Evolutionary conservation across 1,140 invertebrate species (phyloP), one percentile per base, ranked within the genome.

Genomic region (Anoplolepis gracilipes): DNA sequence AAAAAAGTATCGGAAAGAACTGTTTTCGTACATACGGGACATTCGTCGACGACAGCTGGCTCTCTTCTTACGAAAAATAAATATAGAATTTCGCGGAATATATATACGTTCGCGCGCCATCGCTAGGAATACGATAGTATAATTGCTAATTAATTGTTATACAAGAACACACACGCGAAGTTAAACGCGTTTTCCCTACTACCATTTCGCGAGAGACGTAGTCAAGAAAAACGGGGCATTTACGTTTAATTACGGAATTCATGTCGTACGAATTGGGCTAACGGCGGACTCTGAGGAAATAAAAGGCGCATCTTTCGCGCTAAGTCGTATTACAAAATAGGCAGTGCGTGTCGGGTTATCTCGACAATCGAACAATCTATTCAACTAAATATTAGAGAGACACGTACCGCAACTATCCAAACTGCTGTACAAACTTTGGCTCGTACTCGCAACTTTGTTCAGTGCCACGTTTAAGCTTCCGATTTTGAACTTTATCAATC

Each of bases 261-360:
- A 30, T 13, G 11, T 76, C 36, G 30, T 39, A 19, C 36, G 28
- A 77, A 16, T 77, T n/a, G 36, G 7, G 36, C 10, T 64, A 22
- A 77, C 75, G 39, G 25, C 36, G 25, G 39, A 62, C 55, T 75
- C 39, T 19, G 36, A 42, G 75, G 7, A 64, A 64, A 77, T 11
- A 25, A 62, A 73, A 62, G 75, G 59, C 57, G 72, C 72, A 53
- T 33, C 22, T n/a, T n/a, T 16, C 36, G 39, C 75, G 77, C 42
- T 55, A 79, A 79, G 64, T 79, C 77, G 33, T 70, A 79, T 79
- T 79, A 79, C 77, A 79, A 79, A 70, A 70, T 70, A 79, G 77
- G 64, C 77, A 69, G 64, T 69, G 77, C 46, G 33, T n/a, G n/a
- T 69, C 77, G 46, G 13, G 33, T 25, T 55, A 79, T 7, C 46